Percentiles rank a stretch among this genome's conserved stretches.
Evolutionary conservation across 2,888 invertebrate species (phyloP).

Genomic region (Idaea dimidiata): DNA sequence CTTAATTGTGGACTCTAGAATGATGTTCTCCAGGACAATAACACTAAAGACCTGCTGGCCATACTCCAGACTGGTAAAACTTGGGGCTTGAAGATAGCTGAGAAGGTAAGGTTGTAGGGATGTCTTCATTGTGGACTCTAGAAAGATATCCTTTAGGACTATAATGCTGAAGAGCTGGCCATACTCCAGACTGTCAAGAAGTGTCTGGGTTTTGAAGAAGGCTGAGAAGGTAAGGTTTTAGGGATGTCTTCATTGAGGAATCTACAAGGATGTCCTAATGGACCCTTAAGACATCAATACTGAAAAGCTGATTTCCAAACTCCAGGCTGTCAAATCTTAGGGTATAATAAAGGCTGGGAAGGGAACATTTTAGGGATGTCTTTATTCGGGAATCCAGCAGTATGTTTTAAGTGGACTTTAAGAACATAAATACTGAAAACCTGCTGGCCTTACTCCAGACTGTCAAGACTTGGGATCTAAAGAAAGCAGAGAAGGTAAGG

Average conservation of each 20-base stretch:
- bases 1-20: too few relatives aligned
- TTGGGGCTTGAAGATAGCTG: constrained; percentile 70
- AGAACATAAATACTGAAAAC: too few relatives aligned
- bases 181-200: constrained; percentile 70
- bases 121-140: too few relatives aligned
- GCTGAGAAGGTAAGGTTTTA: constrained; percentile 73
- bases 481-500: too few relatives aligned
- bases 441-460: too few relatives aligned
- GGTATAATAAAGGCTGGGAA: constrained; percentile 73
- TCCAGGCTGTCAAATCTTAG: constrained; percentile 73
- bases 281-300: constrained; percentile 56
- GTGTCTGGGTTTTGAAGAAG: too few relatives aligned
- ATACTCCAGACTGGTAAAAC: constrained; percentile 71
- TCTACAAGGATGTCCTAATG: constrained; percentile 54
- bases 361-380: constrained; percentile 50
- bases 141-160: constrained; percentile 44
- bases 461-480: too few relatives aligned
- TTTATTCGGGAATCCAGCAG: too few relatives aligned
- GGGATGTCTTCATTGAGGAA: constrained; percentile 45
- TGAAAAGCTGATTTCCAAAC: constrained; percentile 54
- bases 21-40: constrained; percentile 53
- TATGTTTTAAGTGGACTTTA: too few relatives aligned
- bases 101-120: constrained; percentile 64
- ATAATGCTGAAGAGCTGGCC: constrained; percentile 56
- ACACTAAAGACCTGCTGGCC: constrained; percentile 54